Percentiles rank a stretch among this genome's conserved stretches.
phyloP scores from a whole-genome alignment of 2,888 invertebrate species.

The Drosophila anceps region DNA sequence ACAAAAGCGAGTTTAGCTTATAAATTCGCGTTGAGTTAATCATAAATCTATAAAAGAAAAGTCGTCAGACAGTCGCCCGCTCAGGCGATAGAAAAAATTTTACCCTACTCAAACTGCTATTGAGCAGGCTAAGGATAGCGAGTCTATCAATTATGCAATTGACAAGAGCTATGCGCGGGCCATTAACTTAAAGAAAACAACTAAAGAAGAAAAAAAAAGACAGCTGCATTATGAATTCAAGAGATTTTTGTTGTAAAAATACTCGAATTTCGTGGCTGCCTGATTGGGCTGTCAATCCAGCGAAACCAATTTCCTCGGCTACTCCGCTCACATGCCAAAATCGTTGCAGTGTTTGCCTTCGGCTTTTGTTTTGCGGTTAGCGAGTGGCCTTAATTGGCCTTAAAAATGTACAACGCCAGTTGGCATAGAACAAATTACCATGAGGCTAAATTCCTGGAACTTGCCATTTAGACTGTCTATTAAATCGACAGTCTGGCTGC shows the following conservation, averaged over 20 bases:
- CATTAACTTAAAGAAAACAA: background rate
- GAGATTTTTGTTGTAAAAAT: constrained; percentile 4
- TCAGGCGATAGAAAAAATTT: background rate
- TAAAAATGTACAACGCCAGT: constrained; percentile 19
- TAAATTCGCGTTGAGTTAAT: background rate
- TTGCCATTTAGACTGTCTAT: constrained; percentile 15
- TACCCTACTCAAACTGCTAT: background rate
- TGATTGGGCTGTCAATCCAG: constrained; percentile 5
- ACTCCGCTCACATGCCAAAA: constrained; percentile 1
- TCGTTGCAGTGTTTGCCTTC: constrained; percentile 4
- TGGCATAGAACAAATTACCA: constrained; percentile 6
- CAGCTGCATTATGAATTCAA: constrained; percentile 16
- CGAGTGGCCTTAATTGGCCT: constrained; percentile 39
- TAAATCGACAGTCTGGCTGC: background rate
- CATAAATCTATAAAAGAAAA: constrained; percentile 6
- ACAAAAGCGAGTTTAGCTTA: background rate
- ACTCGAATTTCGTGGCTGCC: background rate
- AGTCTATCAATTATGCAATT: constrained; percentile 14
- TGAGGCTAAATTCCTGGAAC: constrained; percentile 18
- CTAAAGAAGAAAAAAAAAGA: background rate
- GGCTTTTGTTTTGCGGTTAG: constrained; percentile 3
- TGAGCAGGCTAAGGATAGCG: background rate
- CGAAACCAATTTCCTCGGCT: background rate
- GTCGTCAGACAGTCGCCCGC: background rate
- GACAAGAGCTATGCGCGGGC: constrained; percentile 2